Conservation (phyloP, 1,140 invertebrate genomes). For the Dendroctonus ponderosae region DNA sequence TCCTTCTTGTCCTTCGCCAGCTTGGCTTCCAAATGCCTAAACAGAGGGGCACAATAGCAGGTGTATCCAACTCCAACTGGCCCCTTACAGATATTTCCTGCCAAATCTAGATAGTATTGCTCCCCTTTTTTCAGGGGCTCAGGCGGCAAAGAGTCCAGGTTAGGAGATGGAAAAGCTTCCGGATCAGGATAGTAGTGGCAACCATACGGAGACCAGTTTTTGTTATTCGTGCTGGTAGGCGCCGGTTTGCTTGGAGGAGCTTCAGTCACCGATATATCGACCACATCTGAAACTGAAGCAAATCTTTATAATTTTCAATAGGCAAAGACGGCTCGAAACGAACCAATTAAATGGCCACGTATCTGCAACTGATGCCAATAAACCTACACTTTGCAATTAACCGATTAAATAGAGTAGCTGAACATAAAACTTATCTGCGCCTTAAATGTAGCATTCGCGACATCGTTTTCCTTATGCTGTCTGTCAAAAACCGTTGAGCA, state of each 20-base stretch:
- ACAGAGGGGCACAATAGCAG: constrained; percentile 75
- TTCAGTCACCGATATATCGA: constrained; percentile 25
- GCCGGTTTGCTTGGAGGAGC: background rate
- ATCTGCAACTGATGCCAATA: too few relatives aligned
- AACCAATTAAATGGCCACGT: too few relatives aligned
- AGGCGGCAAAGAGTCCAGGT: constrained; percentile 78
- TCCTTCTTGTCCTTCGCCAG: constrained; percentile 83
- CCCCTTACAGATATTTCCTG: constrained; percentile 94
- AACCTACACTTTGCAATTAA: too few relatives aligned
- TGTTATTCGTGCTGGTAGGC: constrained; percentile 24
- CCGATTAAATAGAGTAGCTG: too few relatives aligned
- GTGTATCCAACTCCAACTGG: constrained; percentile 84
- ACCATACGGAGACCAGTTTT: constrained; percentile 82
- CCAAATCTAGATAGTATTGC: constrained; percentile 92
- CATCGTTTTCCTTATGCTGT: background rate
- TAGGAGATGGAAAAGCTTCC: constrained; percentile 79
- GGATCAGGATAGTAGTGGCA: constrained; percentile 85
- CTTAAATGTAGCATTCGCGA: too few relatives aligned
- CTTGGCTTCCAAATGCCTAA: constrained; percentile 83
- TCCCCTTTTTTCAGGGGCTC: constrained; percentile 85
- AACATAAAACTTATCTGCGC: too few relatives aligned
- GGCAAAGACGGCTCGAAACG: background rate
- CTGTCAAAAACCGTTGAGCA: background rate
- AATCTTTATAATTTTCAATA: background rate
- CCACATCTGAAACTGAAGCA: constrained; percentile 19